Evolutionary conservation across 2,888 invertebrate genomes (phyloP).

Genomic region (Limnephilus marmoratus): DNA sequence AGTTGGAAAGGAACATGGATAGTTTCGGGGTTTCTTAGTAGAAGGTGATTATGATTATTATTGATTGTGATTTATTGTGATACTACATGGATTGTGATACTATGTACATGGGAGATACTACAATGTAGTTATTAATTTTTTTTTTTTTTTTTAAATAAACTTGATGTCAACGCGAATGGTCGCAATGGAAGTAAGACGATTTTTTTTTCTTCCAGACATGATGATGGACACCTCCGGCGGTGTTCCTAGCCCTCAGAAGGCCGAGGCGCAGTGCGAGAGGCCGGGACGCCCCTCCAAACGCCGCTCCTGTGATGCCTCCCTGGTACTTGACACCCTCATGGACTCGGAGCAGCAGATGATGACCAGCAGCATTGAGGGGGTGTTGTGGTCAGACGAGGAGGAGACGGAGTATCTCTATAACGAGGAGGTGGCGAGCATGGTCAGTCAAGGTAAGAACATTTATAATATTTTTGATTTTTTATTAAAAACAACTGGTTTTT

Average conservation of each 20-base stretch:
- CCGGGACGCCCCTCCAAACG: conserved; percentile 68
- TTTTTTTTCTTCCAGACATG: conserved; percentile 39
- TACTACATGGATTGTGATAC: too few relatives aligned
- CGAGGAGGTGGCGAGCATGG: conserved; percentile 75
- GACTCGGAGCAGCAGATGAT: conserved; percentile 69
- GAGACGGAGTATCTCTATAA: conserved; percentile 77
- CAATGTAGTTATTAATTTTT: too few relatives aligned
- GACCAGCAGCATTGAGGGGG: conserved; percentile 77
- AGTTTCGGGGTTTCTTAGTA: too few relatives aligned
- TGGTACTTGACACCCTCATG: conserved; percentile 53
- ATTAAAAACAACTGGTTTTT: neutral
- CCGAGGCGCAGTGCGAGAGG: conserved; percentile 52
- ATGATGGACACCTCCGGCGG: conserved; percentile 54
- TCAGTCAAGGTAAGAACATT: conserved; percentile 72
- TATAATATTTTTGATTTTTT: neutral
- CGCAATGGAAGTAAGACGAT: neutral
- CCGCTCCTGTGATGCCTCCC: conserved; percentile 70
- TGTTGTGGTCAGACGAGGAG: conserved; percentile 77
- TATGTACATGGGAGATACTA: too few relatives aligned
- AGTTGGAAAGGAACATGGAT: too few relatives aligned
- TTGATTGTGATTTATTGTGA: too few relatives aligned
- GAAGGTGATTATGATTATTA: too few relatives aligned
- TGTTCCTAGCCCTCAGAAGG: conserved; percentile 45
- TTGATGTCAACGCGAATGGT: too few relatives aligned
- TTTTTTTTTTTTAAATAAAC: too few relatives aligned